These are phyloP conservation scores for Trichopria drosophilae DNA, from an alignment of 2,888 invertebrate species.

Conservation along the genomic window DNA sequence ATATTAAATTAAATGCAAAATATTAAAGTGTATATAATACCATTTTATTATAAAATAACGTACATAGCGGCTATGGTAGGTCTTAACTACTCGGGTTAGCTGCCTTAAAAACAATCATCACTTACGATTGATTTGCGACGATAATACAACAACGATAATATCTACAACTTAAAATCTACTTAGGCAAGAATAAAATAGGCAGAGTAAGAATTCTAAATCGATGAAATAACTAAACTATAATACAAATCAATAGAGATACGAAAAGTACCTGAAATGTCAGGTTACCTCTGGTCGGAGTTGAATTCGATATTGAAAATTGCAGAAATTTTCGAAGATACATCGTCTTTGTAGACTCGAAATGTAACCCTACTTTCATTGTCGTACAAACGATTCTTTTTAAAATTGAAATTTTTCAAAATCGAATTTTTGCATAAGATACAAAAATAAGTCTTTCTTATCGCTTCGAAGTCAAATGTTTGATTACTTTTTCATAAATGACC, in stretches of 20 bases:
- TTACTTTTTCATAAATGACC: slow-evolving; percentile 52
- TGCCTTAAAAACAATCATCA: slow-evolving; percentile 40
- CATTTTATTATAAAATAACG: too few relatives aligned
- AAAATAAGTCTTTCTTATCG: slow-evolving; percentile 42
- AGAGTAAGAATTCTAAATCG: slow-evolving; percentile 19
- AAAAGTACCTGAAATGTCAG: slow-evolving; percentile 46
- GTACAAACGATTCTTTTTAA: too few relatives aligned
- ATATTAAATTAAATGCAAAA: too few relatives aligned
- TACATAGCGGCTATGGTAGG: too few relatives aligned
- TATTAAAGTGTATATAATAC: too few relatives aligned
- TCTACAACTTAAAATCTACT: slow-evolving; percentile 24
- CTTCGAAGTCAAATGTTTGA: slow-evolving; percentile 6
- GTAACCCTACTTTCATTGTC: too few relatives aligned
- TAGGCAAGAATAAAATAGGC: slow-evolving; percentile 36
- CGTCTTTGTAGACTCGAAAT: too few relatives aligned
- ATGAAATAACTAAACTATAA: slow-evolving; percentile 35
- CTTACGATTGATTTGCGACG: slow-evolving; percentile 23
- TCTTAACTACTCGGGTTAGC: too few relatives aligned
- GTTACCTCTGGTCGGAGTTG: slow-evolving; percentile 26
- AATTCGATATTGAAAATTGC: slow-evolving; percentile 10
- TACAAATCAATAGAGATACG: slow-evolving; percentile 46
- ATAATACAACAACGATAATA: slow-evolving; percentile 27
- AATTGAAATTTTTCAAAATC: too few relatives aligned
- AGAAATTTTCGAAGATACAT: slow-evolving; percentile 19
- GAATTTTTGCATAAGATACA: slow-evolving; percentile 15